These are phyloP conservation scores for Gopherus evgoodei DNA, from an alignment of 2,113 vertebrate species.

Conservation along the genomic window DNA sequence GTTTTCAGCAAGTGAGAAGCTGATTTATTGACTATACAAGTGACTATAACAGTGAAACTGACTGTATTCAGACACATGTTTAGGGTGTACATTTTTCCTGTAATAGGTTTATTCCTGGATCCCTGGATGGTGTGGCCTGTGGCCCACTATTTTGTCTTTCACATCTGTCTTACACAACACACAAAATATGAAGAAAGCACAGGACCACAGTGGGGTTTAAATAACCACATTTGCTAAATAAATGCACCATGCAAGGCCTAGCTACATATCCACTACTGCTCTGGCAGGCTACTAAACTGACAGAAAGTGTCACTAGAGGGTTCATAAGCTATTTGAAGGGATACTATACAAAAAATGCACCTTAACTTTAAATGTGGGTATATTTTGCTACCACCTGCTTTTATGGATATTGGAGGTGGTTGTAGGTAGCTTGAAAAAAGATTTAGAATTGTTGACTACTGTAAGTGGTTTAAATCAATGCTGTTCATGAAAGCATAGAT, in stretches of 20 bases:
- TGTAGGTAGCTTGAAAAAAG: background rate
- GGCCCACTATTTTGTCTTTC: background rate
- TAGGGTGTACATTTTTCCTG: background rate
- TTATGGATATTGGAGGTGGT: constrained; percentile 31
- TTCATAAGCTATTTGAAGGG: background rate
- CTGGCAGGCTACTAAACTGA: background rate
- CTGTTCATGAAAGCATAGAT: constrained; percentile 34
- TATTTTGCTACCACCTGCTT: background rate
- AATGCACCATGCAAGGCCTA: background rate
- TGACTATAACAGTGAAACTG: background rate
- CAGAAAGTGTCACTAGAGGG: background rate
- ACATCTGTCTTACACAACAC: background rate
- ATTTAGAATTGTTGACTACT: constrained; percentile 43
- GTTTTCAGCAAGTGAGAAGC: background rate
- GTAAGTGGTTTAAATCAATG: constrained; percentile 49
- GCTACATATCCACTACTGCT: background rate
- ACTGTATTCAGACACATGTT: background rate
- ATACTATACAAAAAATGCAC: background rate
- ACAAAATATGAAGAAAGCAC: background rate
- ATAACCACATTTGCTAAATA: background rate
- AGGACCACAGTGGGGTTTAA: background rate
- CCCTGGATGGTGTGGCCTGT: background rate
- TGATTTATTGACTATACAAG: background rate
- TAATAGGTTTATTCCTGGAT: background rate
- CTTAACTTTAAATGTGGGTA: background rate